Percentiles rank a stretch among this genome's conserved stretches.
Evolutionary conservation across 2,888 invertebrate species (phyloP).

Genomic region (Hedychridium roseum): DNA sequence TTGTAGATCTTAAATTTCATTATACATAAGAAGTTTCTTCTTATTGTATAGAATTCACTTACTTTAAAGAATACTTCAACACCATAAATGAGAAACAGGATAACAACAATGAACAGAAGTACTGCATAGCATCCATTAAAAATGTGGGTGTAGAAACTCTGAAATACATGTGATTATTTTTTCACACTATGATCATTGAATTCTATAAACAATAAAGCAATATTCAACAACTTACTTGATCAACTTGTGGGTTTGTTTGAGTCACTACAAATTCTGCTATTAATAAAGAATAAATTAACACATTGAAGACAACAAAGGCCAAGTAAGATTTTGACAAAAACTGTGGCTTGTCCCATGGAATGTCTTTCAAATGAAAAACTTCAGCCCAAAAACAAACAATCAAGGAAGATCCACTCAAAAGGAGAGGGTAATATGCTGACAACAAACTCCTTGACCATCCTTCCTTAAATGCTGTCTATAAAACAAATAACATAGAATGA

Average conservation of each 20-base stretch:
- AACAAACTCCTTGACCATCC: conserved; percentile 87
- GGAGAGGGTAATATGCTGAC: conserved; percentile 88
- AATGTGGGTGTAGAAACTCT: conserved; percentile 83
- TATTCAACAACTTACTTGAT: conserved; percentile 43
- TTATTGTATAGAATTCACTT: conserved; percentile 38
- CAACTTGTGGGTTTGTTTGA: conserved; percentile 58
- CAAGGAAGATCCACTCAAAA: conserved; percentile 87
- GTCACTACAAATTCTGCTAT: conserved; percentile 76
- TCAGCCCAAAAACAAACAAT: conserved; percentile 96
- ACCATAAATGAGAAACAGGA: conserved; percentile 93
- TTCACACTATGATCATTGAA: conserved; percentile 2
- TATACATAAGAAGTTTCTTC: conserved; percentile 4
- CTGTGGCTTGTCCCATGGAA: conserved; percentile 86
- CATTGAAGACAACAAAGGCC: conserved; percentile 88
- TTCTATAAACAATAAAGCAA: background rate
- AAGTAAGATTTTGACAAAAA: conserved; percentile 92
- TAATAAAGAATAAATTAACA: conserved; percentile 85
- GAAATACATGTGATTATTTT: too few species aligned
- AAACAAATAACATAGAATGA: conserved; percentile 24
- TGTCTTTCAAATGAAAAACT: conserved; percentile 88
- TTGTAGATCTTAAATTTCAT: background rate
- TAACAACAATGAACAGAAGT: conserved; percentile 87
- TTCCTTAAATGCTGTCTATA: conserved; percentile 79
- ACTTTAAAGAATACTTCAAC: conserved; percentile 95
- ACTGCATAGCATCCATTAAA: conserved; percentile 94